These are phyloP conservation scores for Latheticus oryzae DNA, from an alignment of 2,888 invertebrate genomes.

Conservation along the genomic window DNA sequence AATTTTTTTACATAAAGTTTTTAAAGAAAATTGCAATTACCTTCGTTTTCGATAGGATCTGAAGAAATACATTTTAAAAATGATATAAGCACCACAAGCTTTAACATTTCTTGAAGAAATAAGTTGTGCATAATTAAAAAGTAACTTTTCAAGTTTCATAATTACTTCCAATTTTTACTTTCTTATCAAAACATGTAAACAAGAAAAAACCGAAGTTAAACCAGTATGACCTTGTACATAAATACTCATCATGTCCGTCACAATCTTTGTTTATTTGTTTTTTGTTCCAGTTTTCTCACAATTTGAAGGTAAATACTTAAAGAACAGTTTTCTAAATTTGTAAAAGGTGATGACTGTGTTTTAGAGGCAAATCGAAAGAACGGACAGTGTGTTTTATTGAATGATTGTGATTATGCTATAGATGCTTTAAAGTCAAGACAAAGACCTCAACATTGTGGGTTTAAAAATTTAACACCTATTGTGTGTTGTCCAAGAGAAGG, in stretches of 20 bases:
- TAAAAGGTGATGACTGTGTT: not conserved
- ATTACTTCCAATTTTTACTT: too few relatives aligned
- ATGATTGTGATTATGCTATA: conserved; percentile 18
- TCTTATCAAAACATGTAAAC: too few relatives aligned
- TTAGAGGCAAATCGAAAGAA: not conserved
- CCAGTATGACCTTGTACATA: not conserved
- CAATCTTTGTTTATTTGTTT: conserved; percentile 9
- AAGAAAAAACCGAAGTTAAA: not conserved
- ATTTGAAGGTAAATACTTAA: conserved; percentile 9
- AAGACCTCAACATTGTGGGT: conserved; percentile 8
- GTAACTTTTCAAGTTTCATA: too few relatives aligned
- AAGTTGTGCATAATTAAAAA: too few relatives aligned
- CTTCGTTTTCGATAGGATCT: conserved; percentile 3
- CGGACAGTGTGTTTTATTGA: conserved; percentile 1
- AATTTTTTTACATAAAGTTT: not conserved
- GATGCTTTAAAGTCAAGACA: conserved; percentile 4
- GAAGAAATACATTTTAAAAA: too few relatives aligned
- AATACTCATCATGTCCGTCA: not conserved
- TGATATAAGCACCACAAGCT: too few relatives aligned
- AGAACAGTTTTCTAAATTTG: not conserved
- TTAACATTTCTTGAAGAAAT: too few relatives aligned
- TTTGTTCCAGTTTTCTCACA: conserved; percentile 3
- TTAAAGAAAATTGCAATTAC: conserved; percentile 6
- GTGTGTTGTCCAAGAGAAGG: conserved; percentile 12
- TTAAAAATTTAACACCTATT: conserved; percentile 1